Percentiles rank a stretch among this genome's conserved stretches.
These are phyloP conservation scores for Drosophila prosaltans DNA, from an alignment of 1,140 invertebrate species.

Conservation along the genomic window DNA sequence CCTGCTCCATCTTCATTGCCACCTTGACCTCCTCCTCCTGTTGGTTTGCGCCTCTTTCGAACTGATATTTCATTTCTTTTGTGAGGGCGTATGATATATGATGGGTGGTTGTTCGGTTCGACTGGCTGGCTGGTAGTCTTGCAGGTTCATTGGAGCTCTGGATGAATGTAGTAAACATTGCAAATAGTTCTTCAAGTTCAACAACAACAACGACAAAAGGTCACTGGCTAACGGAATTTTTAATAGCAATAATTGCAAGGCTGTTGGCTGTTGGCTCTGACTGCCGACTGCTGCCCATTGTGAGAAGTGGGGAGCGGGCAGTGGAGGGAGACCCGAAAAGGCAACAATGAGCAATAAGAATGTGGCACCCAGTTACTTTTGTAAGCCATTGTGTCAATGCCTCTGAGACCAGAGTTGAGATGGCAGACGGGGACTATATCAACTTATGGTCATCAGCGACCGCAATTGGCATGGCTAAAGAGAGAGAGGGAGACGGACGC, in stretches of 20 bases:
- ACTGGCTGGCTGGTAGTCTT: constrained; percentile 26
- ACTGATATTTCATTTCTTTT: constrained; percentile 36
- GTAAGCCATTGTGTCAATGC: constrained; percentile 69
- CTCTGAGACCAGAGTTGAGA: constrained; percentile 29
- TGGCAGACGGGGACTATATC: constrained; percentile 39
- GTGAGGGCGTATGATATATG: constrained; percentile 27
- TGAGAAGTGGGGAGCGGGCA: constrained; percentile 14
- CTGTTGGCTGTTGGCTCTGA: constrained; percentile 7
- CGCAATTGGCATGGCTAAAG: neutral
- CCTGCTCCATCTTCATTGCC: no score
- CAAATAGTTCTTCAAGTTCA: constrained; percentile 16
- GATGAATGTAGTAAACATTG: constrained; percentile 5
- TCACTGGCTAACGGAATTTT: constrained; percentile 59
- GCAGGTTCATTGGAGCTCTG: constrained; percentile 36
- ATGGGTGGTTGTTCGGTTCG: constrained; percentile 12
- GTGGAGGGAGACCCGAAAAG: constrained; percentile 18
- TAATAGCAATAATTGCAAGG: constrained; percentile 69
- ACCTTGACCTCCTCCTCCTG: constrained; percentile 5
- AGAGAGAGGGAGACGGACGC: neutral
- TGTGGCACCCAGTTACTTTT: constrained; percentile 32
- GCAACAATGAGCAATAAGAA: constrained; percentile 25
- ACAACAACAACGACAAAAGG: constrained; percentile 35
- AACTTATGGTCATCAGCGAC: constrained; percentile 68
- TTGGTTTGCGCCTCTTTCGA: constrained; percentile 8
- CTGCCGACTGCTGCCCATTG: constrained; percentile 3